Evolutionary conservation across 35 echinoderm and acorn worm species (phyloP).

Genomic region (Patiria miniata): DNA sequence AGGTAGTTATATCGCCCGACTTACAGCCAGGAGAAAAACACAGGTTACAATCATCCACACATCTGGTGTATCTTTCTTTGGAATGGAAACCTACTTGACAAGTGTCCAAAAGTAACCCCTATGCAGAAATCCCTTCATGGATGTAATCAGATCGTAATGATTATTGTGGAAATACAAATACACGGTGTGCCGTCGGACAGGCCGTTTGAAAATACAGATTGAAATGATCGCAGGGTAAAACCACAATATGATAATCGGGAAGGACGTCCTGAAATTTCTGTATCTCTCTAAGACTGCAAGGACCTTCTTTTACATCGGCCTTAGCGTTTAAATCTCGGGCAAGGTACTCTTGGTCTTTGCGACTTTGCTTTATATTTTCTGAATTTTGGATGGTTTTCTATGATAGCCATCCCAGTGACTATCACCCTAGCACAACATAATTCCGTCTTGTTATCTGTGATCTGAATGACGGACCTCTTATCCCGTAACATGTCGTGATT

Average conservation of each 20-base stretch:
- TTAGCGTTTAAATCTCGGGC: conserved; percentile 56
- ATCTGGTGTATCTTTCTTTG: conserved; percentile 11
- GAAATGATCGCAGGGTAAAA: conserved; percentile 41
- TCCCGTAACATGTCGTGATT: neutral
- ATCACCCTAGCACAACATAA: conserved; percentile 64
- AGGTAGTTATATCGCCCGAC: neutral
- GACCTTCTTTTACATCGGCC: conserved; percentile 52
- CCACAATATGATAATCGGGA: conserved; percentile 40
- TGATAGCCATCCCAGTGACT: conserved; percentile 48
- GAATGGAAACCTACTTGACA: conserved; percentile 37
- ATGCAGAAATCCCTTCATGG: conserved; percentile 40
- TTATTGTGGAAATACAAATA: conserved; percentile 61
- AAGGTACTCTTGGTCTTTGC: conserved; percentile 34
- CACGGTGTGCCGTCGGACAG: conserved; percentile 28
- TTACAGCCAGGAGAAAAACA: neutral
- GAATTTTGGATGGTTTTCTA: conserved; percentile 20
- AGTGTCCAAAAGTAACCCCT: conserved; percentile 52
- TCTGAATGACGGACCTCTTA: neutral
- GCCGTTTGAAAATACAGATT: conserved; percentile 56
- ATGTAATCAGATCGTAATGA: conserved; percentile 64
- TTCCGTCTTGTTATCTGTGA: conserved; percentile 30
- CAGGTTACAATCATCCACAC: conserved; percentile 15
- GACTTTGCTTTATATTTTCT: neutral
- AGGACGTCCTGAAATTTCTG: conserved; percentile 45
- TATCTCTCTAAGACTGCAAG: conserved; percentile 49